Evolutionary conservation across 1,140 invertebrate genomes (phyloP), one percentile per base, ranked within the genome.

Genomic region (Drosophila subobscura): DNA sequence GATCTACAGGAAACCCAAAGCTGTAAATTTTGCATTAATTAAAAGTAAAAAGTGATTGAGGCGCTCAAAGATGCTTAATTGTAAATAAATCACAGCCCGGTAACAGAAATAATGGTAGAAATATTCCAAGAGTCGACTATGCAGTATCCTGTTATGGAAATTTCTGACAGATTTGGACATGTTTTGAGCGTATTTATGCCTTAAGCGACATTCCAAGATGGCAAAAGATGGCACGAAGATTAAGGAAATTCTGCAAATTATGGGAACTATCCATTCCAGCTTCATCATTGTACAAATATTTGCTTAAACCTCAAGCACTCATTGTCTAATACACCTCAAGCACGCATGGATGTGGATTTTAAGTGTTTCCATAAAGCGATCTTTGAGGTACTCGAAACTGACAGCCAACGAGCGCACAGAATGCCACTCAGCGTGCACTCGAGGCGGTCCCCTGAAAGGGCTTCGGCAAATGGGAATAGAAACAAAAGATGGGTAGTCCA

Each of bases 1-100:
- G 71, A 83, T 76, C 52, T 58, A 80, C 81, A 86, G 81, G 81
- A 85, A 85, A 81, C 81, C 60, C 66, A 42, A 63, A 58, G 58
- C 60, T 58, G 51, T 58, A 53, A 66, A 75, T 53, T 88, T 72
- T 71, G 81, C 64, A 86, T 86, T 75, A 77, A 86, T 86, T 86
- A 78, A 41, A 77, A 61, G 53, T 53, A 72, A 63, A 78, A 78
- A 84, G 56, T 85, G 61, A 85, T 84, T 64, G 79, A 72, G 64
- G 61, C 59, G 57, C 33, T 77, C 66, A 72, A 81, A 86, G 59
- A 52, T 77, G 56, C 47, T 86, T 81, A 72, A 71, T 77, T 64
- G 46, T 45, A 81, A 75, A 88, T 75, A 86, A 86, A 88, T 85
- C 73, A 86, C 57, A 63, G 65, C 22, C 47, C n/a, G 14, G 56